Evolutionary conservation across 1,140 invertebrate genomes (phyloP), one percentile per base, ranked within the genome.

Genomic region (Zaprionus taronus): DNA sequence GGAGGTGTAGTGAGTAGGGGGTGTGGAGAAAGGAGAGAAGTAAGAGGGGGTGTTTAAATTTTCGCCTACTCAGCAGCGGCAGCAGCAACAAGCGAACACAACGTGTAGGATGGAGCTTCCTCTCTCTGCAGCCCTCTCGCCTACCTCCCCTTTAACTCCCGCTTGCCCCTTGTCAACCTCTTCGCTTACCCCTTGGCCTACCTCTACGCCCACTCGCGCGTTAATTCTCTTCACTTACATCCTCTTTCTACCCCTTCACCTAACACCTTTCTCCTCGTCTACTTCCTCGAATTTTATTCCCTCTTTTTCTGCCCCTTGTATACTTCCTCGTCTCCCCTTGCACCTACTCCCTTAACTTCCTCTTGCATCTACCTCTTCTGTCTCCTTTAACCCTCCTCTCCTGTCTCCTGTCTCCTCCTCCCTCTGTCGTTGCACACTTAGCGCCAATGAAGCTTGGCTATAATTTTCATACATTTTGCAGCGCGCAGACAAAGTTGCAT

Each of bases 401-500:
- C 9, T 34, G 31, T 31, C 31, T 11, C 31, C 26, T 28, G 31
- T 31, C 31, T 34, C 31, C 26, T 28, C 38, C n/a, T n/a, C 6
- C 41, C n/a, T 47, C 41, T 9, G 14, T 3, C 41, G 3, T 44
- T 11, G 28, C 65, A 26, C 66, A 47, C 36, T 61, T 31, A 31
- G 7, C 20, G 20, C 57, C 57, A 63, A 57, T 58, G 67, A 53
- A 76, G 69, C 62, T 72, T 77, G 63, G 38, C 63, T 41, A 65
- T 65, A 73, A 72, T 84, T 71, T 77, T 72, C 83, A 82, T 82
- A 76, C 70, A 84, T 78, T 84, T 78, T 67, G 41, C 76, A 20
- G 36, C 41, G 41, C 76, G 51, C 81, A 79, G 57, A 79, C 81
- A 89, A 90, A 90, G 85, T 89, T 90, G 79, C 85, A 90, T 81